phyloP scores from a whole-genome alignment of 1,140 invertebrate genomes.

The Polypedilum pembai region DNA sequence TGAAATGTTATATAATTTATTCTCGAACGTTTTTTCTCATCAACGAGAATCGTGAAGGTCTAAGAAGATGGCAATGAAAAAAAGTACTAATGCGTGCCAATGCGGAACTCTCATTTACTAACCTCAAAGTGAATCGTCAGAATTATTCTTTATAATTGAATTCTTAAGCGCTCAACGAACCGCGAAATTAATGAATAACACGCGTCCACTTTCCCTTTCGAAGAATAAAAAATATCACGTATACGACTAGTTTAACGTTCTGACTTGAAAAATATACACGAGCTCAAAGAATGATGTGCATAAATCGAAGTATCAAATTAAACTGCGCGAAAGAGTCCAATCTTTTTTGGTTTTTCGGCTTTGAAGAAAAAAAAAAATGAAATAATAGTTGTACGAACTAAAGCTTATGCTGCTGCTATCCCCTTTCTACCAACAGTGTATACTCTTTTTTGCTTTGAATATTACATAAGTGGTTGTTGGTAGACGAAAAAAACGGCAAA shows the following conservation, averaged over 20 bases:
- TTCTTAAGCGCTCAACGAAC: too few relatives aligned
- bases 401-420: neutral
- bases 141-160: too few relatives aligned
- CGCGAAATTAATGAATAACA: too few relatives aligned
- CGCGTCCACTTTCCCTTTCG: neutral
- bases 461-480: conserved; percentile 3
- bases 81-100: too few relatives aligned
- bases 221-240: neutral
- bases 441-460: conserved; percentile 3
- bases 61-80: too few relatives aligned
- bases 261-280: neutral
- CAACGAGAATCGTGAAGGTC: too few relatives aligned
- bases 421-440: conserved; percentile 21
- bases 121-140: too few relatives aligned
- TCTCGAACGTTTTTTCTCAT: too few relatives aligned
- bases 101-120: too few relatives aligned
- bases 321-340: conserved; percentile 14
- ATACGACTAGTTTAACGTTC: conserved; percentile 4
- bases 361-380: conserved; percentile 15
- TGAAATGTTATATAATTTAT: too few relatives aligned
- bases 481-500: neutral
- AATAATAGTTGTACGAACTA: conserved; percentile 12
- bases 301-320: conserved; percentile 25
- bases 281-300: neutral
- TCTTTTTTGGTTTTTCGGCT: conserved; percentile 23